phyloP scores from a whole-genome alignment of 2,113 vertebrate species.

The Willisornis vidua region DNA sequence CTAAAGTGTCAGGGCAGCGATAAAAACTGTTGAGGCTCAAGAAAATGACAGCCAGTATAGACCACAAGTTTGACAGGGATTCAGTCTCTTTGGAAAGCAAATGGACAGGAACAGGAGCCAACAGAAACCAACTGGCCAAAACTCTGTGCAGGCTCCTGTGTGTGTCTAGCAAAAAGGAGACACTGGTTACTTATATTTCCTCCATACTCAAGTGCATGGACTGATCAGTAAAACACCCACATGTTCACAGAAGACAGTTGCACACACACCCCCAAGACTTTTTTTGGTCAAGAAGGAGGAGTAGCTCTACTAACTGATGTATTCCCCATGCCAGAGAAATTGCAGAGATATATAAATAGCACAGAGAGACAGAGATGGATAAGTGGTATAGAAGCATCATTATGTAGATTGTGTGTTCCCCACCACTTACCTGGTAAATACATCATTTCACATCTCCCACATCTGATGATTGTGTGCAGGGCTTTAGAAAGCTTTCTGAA shows the following conservation, averaged over 20 bases:
- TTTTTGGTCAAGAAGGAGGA: neutral
- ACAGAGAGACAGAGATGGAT: neutral
- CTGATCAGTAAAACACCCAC: neutral
- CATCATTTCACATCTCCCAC: neutral
- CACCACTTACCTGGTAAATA: neutral
- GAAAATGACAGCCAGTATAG: neutral
- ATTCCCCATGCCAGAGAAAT: neutral
- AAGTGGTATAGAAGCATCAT: neutral
- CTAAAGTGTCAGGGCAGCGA: neutral
- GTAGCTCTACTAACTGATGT: neutral
- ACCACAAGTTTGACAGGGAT: neutral
- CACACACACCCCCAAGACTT: neutral
- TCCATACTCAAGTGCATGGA: neutral
- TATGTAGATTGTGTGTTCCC: neutral
- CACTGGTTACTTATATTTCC: neutral
- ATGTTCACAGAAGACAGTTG: neutral
- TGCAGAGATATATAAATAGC: neutral
- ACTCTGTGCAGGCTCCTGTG: neutral
- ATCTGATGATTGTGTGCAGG: neutral
- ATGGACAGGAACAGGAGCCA: neutral
- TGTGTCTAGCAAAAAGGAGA: neutral
- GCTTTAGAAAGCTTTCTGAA: neutral
- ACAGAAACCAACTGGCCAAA: neutral
- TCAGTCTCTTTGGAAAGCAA: neutral
- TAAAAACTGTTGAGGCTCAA: neutral